Evolutionary conservation across 2,888 invertebrate genomes (phyloP).

Genomic region (Mycalesis mineus): DNA sequence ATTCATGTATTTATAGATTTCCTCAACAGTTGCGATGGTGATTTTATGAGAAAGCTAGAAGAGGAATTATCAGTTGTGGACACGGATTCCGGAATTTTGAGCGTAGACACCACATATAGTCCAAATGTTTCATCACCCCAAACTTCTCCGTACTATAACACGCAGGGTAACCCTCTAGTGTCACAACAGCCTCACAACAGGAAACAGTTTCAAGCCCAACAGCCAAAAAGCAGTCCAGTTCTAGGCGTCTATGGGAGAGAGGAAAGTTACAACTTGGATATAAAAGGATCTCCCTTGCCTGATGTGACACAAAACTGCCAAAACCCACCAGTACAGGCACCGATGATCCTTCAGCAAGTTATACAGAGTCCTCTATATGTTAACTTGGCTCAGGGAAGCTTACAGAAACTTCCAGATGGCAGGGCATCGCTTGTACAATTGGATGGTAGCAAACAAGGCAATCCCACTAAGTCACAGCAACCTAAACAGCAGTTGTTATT

Average conservation of each 20-base stretch:
- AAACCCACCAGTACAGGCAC: conserved; percentile 44
- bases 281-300: conserved; percentile 44
- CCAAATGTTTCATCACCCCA: conserved; percentile 49
- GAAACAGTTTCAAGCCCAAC: conserved; percentile 42
- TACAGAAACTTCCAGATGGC: conserved; percentile 56
- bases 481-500: conserved; percentile 54
- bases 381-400: conserved; percentile 54
- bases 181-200: conserved; percentile 57
- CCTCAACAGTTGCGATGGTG: conserved; percentile 82
- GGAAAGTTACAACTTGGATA: conserved; percentile 53
- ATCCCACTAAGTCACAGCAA: conserved; percentile 45
- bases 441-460: conserved; percentile 48
- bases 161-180: conserved; percentile 60
- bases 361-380: conserved; percentile 66
- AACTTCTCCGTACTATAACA: conserved; percentile 51
- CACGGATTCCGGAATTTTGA: conserved; percentile 50
- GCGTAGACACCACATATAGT: conserved; percentile 52
- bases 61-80: conserved; percentile 62
- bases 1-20: conserved; percentile 70
- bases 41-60: conserved; percentile 78
- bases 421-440: conserved; percentile 50
- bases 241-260: conserved; percentile 52
- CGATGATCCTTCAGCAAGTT: conserved; percentile 67
- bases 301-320: conserved; percentile 57
- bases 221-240: conserved; percentile 50